Conservation (phyloP, 2,797 vertebrate species). For the Pseudopleuronectes americanus region DNA sequence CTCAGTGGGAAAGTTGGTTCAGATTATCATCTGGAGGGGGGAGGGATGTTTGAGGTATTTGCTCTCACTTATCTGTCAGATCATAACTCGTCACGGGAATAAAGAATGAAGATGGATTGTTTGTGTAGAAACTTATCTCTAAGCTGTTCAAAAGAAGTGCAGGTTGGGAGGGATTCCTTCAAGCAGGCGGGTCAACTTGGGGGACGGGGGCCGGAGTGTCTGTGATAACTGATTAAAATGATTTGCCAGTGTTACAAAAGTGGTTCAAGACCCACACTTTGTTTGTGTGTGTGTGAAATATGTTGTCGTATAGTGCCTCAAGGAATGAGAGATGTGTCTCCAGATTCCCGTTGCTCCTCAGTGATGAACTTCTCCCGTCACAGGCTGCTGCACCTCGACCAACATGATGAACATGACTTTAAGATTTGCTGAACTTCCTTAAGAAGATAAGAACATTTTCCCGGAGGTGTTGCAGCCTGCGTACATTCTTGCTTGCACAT, state of each 20-base stretch:
- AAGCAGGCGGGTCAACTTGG: slow-evolving; percentile 6
- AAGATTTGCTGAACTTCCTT: slow-evolving; percentile 59
- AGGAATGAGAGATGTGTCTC: slow-evolving; percentile 6
- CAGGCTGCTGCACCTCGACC: slow-evolving; percentile 9
- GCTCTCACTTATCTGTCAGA: slow-evolving; percentile 52
- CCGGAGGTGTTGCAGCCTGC: slow-evolving; percentile 72
- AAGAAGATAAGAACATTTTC: slow-evolving; percentile 67
- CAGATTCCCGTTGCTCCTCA: not conserved
- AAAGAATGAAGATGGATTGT: slow-evolving; percentile 46
- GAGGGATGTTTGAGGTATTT: slow-evolving; percentile 46
- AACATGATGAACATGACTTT: slow-evolving; percentile 13
- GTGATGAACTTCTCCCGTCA: not conserved
- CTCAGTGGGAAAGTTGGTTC: slow-evolving; percentile 4
- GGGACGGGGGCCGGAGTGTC: slow-evolving; percentile 8
- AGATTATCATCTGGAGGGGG: slow-evolving; percentile 40
- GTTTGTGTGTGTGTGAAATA: not conserved
- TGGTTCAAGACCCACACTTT: not conserved
- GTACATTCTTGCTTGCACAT: slow-evolving; percentile 63
- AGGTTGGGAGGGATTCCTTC: slow-evolving; percentile 25
- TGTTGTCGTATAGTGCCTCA: not conserved
- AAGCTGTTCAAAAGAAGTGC: slow-evolving; percentile 23
- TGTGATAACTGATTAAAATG: slow-evolving; percentile 36
- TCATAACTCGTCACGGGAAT: slow-evolving; percentile 56
- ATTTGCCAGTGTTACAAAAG: not conserved
- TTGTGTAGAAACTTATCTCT: slow-evolving; percentile 51